A percentile compares a stretch with the other conserved stretches of the same genome.
Evolutionary conservation across 2,888 invertebrate species (phyloP).

Genomic region (Drosophila diplacantha): DNA sequence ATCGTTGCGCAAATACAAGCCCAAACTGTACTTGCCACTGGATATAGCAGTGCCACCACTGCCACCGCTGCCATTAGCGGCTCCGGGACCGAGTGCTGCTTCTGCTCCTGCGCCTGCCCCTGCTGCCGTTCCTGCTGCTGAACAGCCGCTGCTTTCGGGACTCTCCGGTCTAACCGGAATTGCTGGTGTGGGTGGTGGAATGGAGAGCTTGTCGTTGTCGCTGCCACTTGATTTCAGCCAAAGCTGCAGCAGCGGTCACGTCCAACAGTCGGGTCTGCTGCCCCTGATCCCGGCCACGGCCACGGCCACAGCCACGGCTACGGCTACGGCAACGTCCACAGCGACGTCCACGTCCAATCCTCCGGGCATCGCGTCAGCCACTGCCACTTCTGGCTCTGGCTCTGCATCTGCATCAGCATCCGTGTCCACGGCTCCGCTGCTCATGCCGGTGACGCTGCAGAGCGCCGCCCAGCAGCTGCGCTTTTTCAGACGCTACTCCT

Average conservation of each 20-base stretch:
- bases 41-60: constrained; percentile 57
- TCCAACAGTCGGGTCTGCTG: constrained; percentile 33
- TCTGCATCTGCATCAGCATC: constrained; percentile 18
- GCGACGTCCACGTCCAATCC: constrained; percentile 16
- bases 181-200: constrained; percentile 15
- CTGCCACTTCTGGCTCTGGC: constrained; percentile 14
- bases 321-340: neutral
- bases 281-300: neutral
- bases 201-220: constrained; percentile 47
- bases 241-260: constrained; percentile 24
- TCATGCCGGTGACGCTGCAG: constrained; percentile 68
- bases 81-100: constrained; percentile 3
- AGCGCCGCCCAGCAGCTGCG: constrained; percentile 75
- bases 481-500: constrained; percentile 76
- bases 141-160: constrained; percentile 15
- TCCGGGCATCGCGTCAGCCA: constrained; percentile 17
- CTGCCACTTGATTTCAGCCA: constrained; percentile 60
- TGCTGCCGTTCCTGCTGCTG: constrained; percentile 11
- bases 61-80: constrained; percentile 33
- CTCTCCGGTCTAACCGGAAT: constrained; percentile 6
- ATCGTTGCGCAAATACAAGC: constrained; percentile 42
- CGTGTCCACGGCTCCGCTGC: constrained; percentile 53
- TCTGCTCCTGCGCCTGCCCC: neutral
- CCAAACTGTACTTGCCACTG: constrained; percentile 55
- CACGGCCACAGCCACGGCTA: neutral